A percentile compares a stretch with the other conserved stretches of the same genome.
These are phyloP conservation scores for Alces alces DNA, from an alignment of 2,113 vertebrate genomes.

Conservation along the genomic window DNA sequence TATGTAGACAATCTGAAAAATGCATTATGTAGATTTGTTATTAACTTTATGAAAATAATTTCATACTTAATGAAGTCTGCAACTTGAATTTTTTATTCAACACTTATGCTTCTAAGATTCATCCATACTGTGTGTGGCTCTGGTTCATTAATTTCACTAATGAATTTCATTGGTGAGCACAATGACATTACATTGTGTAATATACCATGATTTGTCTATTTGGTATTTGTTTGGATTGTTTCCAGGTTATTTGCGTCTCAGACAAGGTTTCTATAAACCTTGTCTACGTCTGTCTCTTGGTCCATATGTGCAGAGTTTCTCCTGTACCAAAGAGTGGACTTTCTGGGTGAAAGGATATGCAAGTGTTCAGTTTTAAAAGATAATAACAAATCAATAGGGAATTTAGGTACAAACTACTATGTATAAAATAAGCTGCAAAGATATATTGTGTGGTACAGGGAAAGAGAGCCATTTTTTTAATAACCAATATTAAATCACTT, in stretches of 20 bases:
- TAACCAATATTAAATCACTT: not conserved
- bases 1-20: not conserved
- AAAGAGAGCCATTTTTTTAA: not conserved
- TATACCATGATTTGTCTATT: not conserved
- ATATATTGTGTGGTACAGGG: not conserved
- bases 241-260: not conserved
- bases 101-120: slow-evolving; percentile 14
- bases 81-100: not conserved
- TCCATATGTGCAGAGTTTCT: not conserved
- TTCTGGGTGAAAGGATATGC: not conserved
- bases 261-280: not conserved
- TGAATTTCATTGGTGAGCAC: not conserved
- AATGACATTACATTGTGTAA: not conserved
- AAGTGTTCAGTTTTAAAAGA: not conserved
- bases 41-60: not conserved
- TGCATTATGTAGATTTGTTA: not conserved
- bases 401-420: not conserved
- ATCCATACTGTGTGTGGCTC: not conserved
- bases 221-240: not conserved
- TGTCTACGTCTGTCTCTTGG: not conserved
- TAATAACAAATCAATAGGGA: not conserved
- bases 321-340: not conserved
- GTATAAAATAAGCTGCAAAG: not conserved
- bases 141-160: not conserved
- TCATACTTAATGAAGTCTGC: not conserved